Conservation (phyloP, 1,140 invertebrate species). For the Diorhabda carinulata region DNA sequence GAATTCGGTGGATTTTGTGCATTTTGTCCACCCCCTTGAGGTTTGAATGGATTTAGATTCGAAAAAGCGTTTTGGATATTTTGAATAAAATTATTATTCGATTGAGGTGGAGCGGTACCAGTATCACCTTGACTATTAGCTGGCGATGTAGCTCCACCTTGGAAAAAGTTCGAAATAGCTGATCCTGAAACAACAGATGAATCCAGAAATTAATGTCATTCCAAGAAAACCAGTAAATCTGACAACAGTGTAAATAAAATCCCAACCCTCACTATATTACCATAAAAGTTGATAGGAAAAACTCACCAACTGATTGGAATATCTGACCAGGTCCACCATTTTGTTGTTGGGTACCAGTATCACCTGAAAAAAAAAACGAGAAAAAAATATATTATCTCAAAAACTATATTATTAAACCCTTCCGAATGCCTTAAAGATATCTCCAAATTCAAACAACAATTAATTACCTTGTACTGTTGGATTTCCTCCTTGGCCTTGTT, state of each 20-base stretch:
- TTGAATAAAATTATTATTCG: neutral
- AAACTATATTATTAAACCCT: neutral
- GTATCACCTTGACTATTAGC: neutral
- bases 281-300: neutral
- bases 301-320: conserved; percentile 4
- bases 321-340: conserved; percentile 1
- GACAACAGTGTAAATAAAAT: neutral
- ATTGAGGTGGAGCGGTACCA: neutral
- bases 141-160: conserved; percentile 7
- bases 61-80: conserved; percentile 13
- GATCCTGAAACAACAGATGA: conserved; percentile 3
- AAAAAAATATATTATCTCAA: neutral
- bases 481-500: neutral
- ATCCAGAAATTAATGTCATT: too few species aligned
- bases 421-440: neutral
- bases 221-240: too few species aligned
- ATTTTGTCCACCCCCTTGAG: conserved; percentile 2
- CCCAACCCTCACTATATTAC: neutral
- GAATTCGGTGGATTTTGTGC: neutral
- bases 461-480: conserved; percentile 11
- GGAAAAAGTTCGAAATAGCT: conserved; percentile 6
- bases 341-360: conserved; percentile 5
- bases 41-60: conserved; percentile 17
- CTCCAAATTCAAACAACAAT: neutral
- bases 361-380: neutral